These are phyloP conservation scores for Anthoscopus minutus DNA, from an alignment of 2,113 vertebrate genomes.

Conservation along the genomic window DNA sequence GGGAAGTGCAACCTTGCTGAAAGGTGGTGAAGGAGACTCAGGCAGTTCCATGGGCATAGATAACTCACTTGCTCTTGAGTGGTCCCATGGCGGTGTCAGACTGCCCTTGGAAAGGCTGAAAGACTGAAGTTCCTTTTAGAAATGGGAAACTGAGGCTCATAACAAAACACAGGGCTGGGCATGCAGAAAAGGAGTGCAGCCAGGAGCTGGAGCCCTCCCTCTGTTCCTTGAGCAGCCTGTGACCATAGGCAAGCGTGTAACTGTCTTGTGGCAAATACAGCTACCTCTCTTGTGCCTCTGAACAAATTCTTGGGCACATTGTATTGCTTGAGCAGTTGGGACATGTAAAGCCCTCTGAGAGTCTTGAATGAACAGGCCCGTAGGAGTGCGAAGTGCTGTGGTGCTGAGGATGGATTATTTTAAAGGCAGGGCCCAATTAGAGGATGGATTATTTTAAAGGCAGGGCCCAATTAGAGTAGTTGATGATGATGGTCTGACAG, in stretches of 20 bases:
- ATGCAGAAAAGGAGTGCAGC: neutral
- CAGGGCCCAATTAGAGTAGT: neutral
- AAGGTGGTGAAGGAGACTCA: neutral
- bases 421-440: conserved; percentile 23
- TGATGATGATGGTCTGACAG: conserved; percentile 1
- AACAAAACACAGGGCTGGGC: neutral
- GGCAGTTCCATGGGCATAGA: fast-evolving
- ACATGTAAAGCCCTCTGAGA: conserved; percentile 12
- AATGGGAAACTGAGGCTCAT: neutral
- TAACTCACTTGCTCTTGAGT: neutral
- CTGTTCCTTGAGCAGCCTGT: neutral
- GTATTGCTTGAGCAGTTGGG: neutral
- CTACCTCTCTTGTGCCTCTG: neutral
- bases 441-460: conserved; percentile 47
- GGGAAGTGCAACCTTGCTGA: neutral
- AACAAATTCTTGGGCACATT: conserved; percentile 9
- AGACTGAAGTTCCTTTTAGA: neutral
- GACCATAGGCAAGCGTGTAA: neutral
- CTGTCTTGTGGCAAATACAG: neutral
- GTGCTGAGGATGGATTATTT: conserved; percentile 27
- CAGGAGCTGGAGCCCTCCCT: neutral
- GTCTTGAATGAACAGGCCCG: conserved; percentile 10
- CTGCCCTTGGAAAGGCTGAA: neutral
- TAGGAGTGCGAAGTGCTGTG: neutral
- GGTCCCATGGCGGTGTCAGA: neutral